Base-by-base conservation (phyloP, 2,888 invertebrate genomes). In the Ichneumoninae sp. region DNA sequence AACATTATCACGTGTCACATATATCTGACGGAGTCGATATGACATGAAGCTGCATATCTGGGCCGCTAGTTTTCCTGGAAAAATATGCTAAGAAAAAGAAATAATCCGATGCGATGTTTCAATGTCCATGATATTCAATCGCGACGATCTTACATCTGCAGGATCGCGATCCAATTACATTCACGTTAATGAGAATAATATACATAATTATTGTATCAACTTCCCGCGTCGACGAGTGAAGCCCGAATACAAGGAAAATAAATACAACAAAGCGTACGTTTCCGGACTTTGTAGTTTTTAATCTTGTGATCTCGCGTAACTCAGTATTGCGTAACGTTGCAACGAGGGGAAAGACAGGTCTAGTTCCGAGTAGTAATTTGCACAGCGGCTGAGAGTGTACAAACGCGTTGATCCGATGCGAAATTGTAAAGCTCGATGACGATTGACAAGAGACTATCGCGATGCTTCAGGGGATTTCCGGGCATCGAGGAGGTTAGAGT, bases 341-440 rank as follows among this genome's bases (percentile, higher is more conserved):
- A 50, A 70, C 60, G 26, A 57, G 33, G 78, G 33, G 26, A 26
- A 73, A 40, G 66, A 60, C 47, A 70, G 44, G 22, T 71, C 36
- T 71, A 36, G 66, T 83, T 81, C 83, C 30, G 19, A 80, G 83
- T 81, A 83, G 33, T 69, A 81, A 76, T 83, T 83, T 68, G 36
- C 68, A 77, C 63, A 63, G 52, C 71, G 65, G 10, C 57, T 54
- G 65, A 40, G 4, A 10, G 54, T 22, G 33, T 54, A 70, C 30
- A 65, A n/a, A 66, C 6, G n/a, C 44, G 19, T 57, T 22, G 26
- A 66, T 73, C 44, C 2, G 33, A 13, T 73, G 13, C 5, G 26
- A n/a, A 79, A 63, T 33, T 65, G 52, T 65, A 54, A 79, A 79
- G n/a, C 22, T 79, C 52, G 13, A 8, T 50, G 8, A 40, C n/a